Percentiles rank a stretch among this genome's conserved stretches.
Conservation (phyloP, 2,888 invertebrate species). For the Machimus atricapillus region DNA sequence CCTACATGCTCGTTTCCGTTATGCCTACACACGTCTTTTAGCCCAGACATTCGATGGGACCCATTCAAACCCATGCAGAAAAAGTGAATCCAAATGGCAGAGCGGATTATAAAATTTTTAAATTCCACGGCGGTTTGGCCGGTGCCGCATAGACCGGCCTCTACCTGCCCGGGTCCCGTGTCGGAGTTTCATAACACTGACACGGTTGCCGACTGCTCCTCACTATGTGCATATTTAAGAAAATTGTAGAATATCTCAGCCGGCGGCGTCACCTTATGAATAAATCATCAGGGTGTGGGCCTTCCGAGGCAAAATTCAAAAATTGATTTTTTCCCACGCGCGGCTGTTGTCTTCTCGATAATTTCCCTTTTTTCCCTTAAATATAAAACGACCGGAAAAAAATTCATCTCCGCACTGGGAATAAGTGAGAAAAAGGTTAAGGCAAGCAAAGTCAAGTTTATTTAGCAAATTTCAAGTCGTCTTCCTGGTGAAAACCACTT, state of each 20-base stretch:
- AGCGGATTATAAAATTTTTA: neutral
- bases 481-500: constrained; percentile 15
- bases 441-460: neutral
- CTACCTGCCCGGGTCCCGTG: neutral
- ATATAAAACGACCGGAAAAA: neutral
- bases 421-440: constrained; percentile 7
- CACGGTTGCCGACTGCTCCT: neutral
- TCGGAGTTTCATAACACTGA: neutral
- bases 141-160: neutral
- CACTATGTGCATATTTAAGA: neutral
- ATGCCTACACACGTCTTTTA: neutral
- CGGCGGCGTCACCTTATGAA: neutral
- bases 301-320: neutral
- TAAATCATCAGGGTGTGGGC: neutral
- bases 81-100: neutral
- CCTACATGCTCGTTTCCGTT: neutral
- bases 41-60: neutral
- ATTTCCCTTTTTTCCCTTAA: neutral
- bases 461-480: neutral
- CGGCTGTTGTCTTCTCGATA: neutral
- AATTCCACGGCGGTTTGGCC: neutral
- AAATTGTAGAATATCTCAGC: neutral
- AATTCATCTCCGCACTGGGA: neutral
- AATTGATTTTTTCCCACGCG: constrained; percentile 10
- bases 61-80: neutral